These are phyloP conservation scores for Lepus americanus DNA, from an alignment of 2,113 vertebrate species.

Conservation along the genomic window DNA sequence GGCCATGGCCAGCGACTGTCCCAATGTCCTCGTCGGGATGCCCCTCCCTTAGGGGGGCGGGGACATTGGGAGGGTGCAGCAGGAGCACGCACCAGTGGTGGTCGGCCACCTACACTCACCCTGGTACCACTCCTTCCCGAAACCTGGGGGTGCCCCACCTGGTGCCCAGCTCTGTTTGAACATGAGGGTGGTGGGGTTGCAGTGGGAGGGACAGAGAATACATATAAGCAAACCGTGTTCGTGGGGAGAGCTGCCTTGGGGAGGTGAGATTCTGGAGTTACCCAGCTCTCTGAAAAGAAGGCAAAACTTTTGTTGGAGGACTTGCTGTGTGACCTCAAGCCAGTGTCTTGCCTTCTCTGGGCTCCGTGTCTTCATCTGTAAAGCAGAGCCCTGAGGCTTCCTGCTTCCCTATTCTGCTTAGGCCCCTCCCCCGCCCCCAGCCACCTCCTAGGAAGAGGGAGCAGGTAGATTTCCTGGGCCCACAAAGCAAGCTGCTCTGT, in stretches of 20 bases:
- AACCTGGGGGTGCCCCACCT: background rate
- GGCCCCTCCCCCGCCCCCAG: background rate
- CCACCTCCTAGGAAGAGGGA: background rate
- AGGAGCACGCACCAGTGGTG: background rate
- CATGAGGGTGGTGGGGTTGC: too few relatives aligned
- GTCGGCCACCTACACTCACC: background rate
- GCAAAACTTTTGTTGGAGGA: background rate
- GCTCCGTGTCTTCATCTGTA: background rate
- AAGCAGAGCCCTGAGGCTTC: background rate
- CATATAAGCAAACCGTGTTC: too few relatives aligned
- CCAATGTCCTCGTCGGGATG: too few relatives aligned
- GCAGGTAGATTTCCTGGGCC: background rate
- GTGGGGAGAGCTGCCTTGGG: too few relatives aligned
- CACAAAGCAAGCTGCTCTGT: slow-evolving; percentile 74
- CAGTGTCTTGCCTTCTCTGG: slow-evolving; percentile 36
- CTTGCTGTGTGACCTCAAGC: slow-evolving; percentile 1
- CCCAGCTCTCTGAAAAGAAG: background rate
- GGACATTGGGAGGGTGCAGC: accelerated
- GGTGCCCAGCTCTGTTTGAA: too few relatives aligned
- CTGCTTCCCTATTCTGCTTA: background rate
- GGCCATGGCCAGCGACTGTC: too few relatives aligned
- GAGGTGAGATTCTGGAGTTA: background rate
- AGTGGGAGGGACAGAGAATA: too few relatives aligned
- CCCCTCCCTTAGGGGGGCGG: background rate
- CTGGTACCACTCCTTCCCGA: background rate